Conservation (phyloP, 2,113 vertebrate species). For the Cathartes aura region DNA sequence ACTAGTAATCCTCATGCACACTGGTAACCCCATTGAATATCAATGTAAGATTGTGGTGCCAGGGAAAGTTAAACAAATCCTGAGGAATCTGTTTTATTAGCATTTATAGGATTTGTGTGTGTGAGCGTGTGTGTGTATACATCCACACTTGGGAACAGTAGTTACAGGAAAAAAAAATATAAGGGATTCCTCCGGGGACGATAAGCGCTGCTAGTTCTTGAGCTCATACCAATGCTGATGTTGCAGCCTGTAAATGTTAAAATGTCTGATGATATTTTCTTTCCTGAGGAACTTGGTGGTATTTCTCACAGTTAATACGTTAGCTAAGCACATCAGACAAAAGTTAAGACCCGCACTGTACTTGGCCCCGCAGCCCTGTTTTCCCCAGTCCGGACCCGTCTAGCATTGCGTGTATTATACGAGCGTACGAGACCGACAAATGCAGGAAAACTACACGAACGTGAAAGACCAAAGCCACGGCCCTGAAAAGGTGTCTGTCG, state of each 20-base stretch:
- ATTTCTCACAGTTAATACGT: constrained; percentile 33
- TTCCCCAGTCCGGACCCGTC: background rate
- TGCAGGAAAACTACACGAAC: background rate
- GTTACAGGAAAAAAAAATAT: constrained; percentile 19
- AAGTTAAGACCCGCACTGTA: background rate
- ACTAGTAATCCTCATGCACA: background rate
- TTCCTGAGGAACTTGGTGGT: background rate
- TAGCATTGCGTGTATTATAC: fast-evolving
- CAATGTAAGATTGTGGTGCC: background rate
- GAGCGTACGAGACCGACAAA: fast-evolving
- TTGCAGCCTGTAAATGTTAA: background rate
- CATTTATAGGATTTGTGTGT: constrained; percentile 53
- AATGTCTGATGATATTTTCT: constrained; percentile 3
- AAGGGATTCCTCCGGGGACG: background rate
- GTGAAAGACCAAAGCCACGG: background rate
- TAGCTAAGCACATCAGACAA: background rate
- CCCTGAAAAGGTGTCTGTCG: background rate
- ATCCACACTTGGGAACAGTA: constrained; percentile 33
- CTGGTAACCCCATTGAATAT: background rate
- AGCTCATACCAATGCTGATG: background rate
- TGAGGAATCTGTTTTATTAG: constrained; percentile 60
- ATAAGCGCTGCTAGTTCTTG: background rate
- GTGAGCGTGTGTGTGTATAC: constrained; percentile 18
- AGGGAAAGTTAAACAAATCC: constrained; percentile 54
- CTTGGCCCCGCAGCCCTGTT: background rate